A percentile compares a stretch with the other conserved stretches of the same genome.
These are phyloP conservation scores for Ophonus ardosiacus DNA, from an alignment of 2,888 invertebrate species.

Conservation along the genomic window DNA sequence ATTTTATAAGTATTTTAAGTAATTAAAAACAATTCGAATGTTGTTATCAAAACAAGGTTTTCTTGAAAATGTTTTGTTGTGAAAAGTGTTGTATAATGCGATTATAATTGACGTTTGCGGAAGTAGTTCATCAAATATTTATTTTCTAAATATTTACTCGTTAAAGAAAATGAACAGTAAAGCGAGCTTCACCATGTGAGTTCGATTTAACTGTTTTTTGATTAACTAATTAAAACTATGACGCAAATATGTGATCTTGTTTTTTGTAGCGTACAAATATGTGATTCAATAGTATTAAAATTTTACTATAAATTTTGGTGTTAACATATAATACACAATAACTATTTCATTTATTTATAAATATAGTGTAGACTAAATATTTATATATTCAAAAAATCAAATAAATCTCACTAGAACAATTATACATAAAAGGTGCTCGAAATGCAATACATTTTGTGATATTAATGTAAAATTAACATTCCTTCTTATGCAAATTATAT, in stretches of 20 bases:
- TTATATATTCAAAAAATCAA: too few species aligned
- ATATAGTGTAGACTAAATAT: too few species aligned
- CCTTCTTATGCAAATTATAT: slow-evolving; percentile 27
- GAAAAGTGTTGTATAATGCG: slow-evolving; percentile 15
- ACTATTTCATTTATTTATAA: background rate
- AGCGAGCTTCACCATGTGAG: background rate
- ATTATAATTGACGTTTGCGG: slow-evolving; percentile 7
- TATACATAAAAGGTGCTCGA: slow-evolving; percentile 32
- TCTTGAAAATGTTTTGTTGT: background rate
- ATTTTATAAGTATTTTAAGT: background rate
- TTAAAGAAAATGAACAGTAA: background rate
- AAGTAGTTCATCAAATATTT: background rate
- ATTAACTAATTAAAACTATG: slow-evolving; percentile 23
- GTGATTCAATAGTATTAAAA: slow-evolving; percentile 44
- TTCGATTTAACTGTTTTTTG: slow-evolving; percentile 21
- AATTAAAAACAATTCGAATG: background rate
- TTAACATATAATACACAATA: background rate
- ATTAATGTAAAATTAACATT: slow-evolving; percentile 40
- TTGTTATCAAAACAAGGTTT: background rate
- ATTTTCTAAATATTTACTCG: slow-evolving; percentile 27
- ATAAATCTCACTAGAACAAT: too few species aligned
- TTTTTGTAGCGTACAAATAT: slow-evolving; percentile 4
- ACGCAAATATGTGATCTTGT: slow-evolving; percentile 39
- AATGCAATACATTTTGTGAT: slow-evolving; percentile 48
- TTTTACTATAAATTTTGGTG: background rate